Base-by-base conservation (phyloP, 2,888 invertebrate species). In the Agrochola lota region DNA sequence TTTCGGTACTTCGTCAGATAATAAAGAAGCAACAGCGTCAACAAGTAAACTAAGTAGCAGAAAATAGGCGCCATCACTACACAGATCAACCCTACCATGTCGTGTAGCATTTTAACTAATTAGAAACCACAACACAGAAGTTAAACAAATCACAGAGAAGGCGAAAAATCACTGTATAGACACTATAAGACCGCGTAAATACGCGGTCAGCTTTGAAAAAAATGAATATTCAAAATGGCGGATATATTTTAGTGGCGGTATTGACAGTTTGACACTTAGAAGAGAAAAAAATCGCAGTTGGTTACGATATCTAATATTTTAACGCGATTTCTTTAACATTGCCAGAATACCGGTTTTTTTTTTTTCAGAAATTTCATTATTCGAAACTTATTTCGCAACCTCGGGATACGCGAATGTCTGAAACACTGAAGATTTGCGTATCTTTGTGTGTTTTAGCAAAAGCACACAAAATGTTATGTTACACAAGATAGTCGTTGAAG, bases 61-160 rank as follows among this genome's bases (percentile, higher is more conserved):
- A 93, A 62, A 7, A 94, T 77, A 0, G 94, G 94, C 52, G 91
- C 89, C 6, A 93, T 77, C 64, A 93, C 83, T 7, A 94, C 89
- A 78, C 90, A 92, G 15, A 93, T 55, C 2, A 94, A 60, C 52
- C 92, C 93, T 0, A 87, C 49, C 5, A 89, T 77, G 49, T 92
- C 90, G 0, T 80, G 63, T 0, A 87, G 71, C 91, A 93, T 91
- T 77, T 75, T 86, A 26, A 60, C 11, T 15, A 26, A 62, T 26
- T 20, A 5, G 12, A 46, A 26, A 60, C 15, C 46, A 70, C 52
- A 69, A 60, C 23, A 15, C 7, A 20, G 2, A 20, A n/a, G 17
- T 67, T 60, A 15, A 11, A 74, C 2, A 0, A 26, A 60, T 23
- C 40, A 69, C 43, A 20, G 26, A 26, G 11, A n/a, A 63, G 17